These are phyloP conservation scores for Monochamus alternatus DNA, from an alignment of 2,888 invertebrate genomes.

Conservation along the genomic window DNA sequence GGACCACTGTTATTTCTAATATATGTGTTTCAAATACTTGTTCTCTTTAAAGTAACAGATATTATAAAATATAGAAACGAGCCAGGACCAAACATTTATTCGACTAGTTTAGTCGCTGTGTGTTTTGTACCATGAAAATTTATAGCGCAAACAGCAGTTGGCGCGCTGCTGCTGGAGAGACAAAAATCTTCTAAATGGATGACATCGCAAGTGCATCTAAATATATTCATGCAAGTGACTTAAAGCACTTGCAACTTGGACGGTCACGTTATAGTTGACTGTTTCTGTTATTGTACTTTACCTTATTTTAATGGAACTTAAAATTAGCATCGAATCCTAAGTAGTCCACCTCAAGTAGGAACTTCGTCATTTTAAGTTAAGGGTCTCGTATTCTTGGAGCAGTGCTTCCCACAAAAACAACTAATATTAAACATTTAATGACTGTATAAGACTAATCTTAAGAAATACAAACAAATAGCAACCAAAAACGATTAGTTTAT, in stretches of 20 bases:
- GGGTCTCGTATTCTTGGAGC: no score
- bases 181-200: constrained; percentile 44
- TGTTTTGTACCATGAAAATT: constrained; percentile 6
- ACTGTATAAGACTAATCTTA: no score
- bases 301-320: neutral
- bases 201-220: constrained; percentile 50
- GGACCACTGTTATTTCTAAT: no score
- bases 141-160: constrained; percentile 26
- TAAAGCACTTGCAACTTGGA: constrained; percentile 2
- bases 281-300: neutral
- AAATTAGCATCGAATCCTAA: neutral
- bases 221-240: constrained; percentile 23
- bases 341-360: no score
- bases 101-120: neutral
- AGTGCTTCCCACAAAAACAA: no score
- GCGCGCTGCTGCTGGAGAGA: constrained; percentile 12
- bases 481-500: no score
- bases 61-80: no score
- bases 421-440: no score
- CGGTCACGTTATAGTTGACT: neutral
- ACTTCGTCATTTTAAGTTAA: no score
- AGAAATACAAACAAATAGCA: no score
- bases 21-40: no score
- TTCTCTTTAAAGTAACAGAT: no score
- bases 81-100: neutral